Evolutionary conservation across 2,888 invertebrate genomes (phyloP).

Genomic region (Orthosia gracilis): DNA sequence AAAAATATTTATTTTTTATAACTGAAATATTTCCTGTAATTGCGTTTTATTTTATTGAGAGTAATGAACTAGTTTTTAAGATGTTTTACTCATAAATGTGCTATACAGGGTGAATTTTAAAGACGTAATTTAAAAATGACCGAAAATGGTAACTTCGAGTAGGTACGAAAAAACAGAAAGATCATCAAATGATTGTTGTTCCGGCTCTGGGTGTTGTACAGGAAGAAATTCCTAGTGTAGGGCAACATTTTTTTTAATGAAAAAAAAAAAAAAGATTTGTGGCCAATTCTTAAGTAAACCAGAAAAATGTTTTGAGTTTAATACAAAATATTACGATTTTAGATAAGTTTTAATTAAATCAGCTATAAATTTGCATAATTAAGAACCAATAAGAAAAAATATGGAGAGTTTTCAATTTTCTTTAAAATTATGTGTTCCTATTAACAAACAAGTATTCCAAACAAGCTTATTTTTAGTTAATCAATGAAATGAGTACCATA

Average conservation of each 20-base stretch:
- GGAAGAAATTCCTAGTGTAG: too few relatives aligned
- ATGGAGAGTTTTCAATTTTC: neutral
- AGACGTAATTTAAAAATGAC: neutral
- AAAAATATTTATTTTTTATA: constrained; percentile 38
- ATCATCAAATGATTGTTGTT: neutral
- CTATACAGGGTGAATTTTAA: neutral
- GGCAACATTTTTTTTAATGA: too few relatives aligned
- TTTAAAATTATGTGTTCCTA: neutral
- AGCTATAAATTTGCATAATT: neutral
- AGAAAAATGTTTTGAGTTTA: neutral
- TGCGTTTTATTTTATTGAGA: constrained; percentile 63
- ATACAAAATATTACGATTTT: too few relatives aligned
- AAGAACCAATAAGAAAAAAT: too few relatives aligned
- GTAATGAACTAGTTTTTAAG: constrained; percentile 59
- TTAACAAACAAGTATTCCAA: constrained; percentile 4
- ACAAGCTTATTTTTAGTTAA: constrained; percentile 26
- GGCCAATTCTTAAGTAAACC: neutral
- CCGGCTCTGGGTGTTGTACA: too few relatives aligned
- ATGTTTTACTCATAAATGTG: constrained; percentile 14
- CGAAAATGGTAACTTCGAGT: neutral
- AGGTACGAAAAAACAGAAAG: neutral
- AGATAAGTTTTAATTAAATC: too few relatives aligned
- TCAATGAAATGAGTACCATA: constrained; percentile 34
- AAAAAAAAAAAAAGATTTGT: too few relatives aligned
- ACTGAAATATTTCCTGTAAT: constrained; percentile 63